phyloP scores from a whole-genome alignment of 2,888 invertebrate species.

The Archips crataeganus region DNA sequence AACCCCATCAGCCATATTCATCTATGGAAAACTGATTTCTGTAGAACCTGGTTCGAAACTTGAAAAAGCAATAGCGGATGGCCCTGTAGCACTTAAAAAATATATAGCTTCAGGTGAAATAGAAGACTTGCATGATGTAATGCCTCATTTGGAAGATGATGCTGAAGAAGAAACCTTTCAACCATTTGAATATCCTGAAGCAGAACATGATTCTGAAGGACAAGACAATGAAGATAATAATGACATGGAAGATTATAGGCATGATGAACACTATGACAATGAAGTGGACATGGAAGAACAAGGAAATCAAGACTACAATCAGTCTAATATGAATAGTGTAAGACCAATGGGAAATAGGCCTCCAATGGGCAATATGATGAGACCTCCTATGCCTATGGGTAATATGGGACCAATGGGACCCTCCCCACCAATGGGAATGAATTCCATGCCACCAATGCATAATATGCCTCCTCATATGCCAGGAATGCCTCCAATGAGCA shows the following conservation, averaged over 20 bases:
- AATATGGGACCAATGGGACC: slow-evolving; percentile 58
- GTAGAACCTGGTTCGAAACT: slow-evolving; percentile 92
- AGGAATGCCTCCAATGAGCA: slow-evolving; percentile 55
- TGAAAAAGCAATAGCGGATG: slow-evolving; percentile 91
- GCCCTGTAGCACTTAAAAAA: slow-evolving; percentile 91
- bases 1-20: slow-evolving; percentile 91
- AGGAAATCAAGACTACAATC: slow-evolving; percentile 74
- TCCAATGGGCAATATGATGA: slow-evolving; percentile 54
- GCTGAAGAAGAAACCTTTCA: slow-evolving; percentile 80
- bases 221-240: slow-evolving; percentile 56
- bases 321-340: slow-evolving; percentile 65
- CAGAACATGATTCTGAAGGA: slow-evolving; percentile 61
- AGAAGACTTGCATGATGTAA: slow-evolving; percentile 92
- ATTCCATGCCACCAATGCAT: slow-evolving; percentile 52
- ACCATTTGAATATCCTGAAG: slow-evolving; percentile 78
- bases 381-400: slow-evolving; percentile 47
- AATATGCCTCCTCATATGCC: slow-evolving; percentile 55
- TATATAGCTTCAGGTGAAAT: slow-evolving; percentile 93
- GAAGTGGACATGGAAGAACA: slow-evolving; percentile 74
- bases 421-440: slow-evolving; percentile 48
- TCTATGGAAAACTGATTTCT: slow-evolving; percentile 93
- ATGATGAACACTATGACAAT: slow-evolving; percentile 68
- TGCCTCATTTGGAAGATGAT: slow-evolving; percentile 89
- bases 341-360: slow-evolving; percentile 58
- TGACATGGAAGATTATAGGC: slow-evolving; percentile 53